Base-by-base conservation (phyloP, 2,888 invertebrate species). In the Chymomyza amoena region DNA sequence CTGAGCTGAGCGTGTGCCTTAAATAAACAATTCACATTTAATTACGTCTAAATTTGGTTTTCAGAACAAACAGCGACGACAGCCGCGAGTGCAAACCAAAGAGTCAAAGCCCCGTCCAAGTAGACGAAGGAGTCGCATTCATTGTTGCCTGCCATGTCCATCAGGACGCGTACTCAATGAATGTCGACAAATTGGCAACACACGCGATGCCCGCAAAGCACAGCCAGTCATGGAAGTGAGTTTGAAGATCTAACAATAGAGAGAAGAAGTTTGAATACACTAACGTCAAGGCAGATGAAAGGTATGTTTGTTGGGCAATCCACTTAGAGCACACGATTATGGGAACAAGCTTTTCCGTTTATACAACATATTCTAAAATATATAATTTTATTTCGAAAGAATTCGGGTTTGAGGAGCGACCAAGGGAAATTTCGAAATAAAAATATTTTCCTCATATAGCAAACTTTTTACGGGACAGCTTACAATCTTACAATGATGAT, bases 21-120 rank as follows among this genome's bases (percentile, higher is more conserved):
- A 87, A 89, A 89, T 89, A 90, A 90, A 90, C 89, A 90, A 87
- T 89, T 90, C 89, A 88, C 89, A 89, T 89, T 89, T 90, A 90
- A 90, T 90, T 90, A 90, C 82, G 89, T 88, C 89, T 89, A 90
- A 90, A 90, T 89, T 89, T 89, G 89, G 89, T 89, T 89, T 85
- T 76, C 82, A 83, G 84, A 89, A 89, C 85, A 89, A 89, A 90
- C 83, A 86, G 74, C 79, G 81, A 78, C 87, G 87, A 84, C 84
- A 87, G 80, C 78, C 78, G 83, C 76, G 77, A 76, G 73, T 78
- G 72, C 80, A 79, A 64, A 70, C 66, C 71, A 70, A 18, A 63
- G 61, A 32, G 56, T 51, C 51, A 20, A 61, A 45, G 28, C 20
- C 20, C 59, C 28, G 32, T 59, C 59, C 10, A 54, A 16, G 54